Evolutionary conservation across 2,113 vertebrate genomes (phyloP).

Genomic region (Pluvianellus socialis): DNA sequence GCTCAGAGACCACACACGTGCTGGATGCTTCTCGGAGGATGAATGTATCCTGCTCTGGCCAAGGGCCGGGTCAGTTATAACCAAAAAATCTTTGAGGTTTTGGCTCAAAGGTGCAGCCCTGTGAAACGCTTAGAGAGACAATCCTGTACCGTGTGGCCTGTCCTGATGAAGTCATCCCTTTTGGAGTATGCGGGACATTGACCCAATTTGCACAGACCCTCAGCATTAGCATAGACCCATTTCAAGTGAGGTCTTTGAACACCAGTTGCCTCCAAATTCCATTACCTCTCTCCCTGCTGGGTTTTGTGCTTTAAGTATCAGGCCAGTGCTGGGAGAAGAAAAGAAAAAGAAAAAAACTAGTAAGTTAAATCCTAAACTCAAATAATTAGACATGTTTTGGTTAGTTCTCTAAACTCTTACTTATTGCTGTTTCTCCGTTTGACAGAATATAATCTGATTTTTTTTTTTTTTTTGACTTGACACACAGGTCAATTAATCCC

Average conservation of each 20-base stretch:
- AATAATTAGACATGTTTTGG: slow-evolving; percentile 43
- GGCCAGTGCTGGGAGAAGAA: slow-evolving; percentile 39
- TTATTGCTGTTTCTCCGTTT: slow-evolving; percentile 11
- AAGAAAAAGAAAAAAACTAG: neutral
- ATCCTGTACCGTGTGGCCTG: neutral
- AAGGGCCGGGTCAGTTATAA: neutral
- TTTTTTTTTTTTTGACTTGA: neutral
- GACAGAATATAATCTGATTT: slow-evolving; percentile 23
- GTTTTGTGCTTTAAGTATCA: slow-evolving; percentile 60
- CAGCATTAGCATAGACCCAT: slow-evolving; percentile 37
- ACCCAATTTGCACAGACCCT: neutral
- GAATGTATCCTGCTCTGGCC: neutral
- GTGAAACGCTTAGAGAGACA: neutral
- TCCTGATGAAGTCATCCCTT: neutral
- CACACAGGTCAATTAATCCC: slow-evolving; percentile 10
- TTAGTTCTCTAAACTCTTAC: slow-evolving; percentile 40
- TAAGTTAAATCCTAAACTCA: slow-evolving; percentile 46
- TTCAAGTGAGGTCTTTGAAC: slow-evolving; percentile 39
- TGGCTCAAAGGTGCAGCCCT: slow-evolving; percentile 5
- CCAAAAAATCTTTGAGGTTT: slow-evolving; percentile 25
- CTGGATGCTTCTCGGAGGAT: neutral
- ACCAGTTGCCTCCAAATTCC: slow-evolving; percentile 58
- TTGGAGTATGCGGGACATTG: neutral
- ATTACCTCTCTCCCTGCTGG: slow-evolving; percentile 59
- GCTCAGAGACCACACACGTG: neutral